These are phyloP conservation scores for Lithophane semibrunnea DNA, from an alignment of 2,888 invertebrate species.

Conservation along the genomic window DNA sequence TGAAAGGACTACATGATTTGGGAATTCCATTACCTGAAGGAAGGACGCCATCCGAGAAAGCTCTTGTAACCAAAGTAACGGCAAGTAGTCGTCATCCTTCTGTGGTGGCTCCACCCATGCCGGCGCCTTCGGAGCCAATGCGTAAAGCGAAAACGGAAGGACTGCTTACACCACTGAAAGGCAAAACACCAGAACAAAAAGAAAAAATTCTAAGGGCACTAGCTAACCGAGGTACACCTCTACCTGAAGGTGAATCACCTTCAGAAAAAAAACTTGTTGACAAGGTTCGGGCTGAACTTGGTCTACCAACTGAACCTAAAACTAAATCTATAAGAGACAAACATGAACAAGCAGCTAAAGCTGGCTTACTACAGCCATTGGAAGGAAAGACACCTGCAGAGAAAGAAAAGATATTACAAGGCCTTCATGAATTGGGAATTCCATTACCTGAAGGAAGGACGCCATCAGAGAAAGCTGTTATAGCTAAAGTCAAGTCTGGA, in stretches of 20 bases:
- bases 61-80: conserved; percentile 5
- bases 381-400: conserved; percentile 68
- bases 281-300: conserved; percentile 57
- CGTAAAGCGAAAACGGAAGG: conserved; percentile 22
- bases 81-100: conserved; percentile 6
- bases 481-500: neutral
- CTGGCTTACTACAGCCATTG: conserved; percentile 55
- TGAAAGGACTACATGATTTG: too few relatives aligned
- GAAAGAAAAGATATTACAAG: conserved; percentile 65
- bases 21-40: too few relatives aligned
- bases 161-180: conserved; percentile 60
- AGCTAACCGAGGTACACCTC: conserved; percentile 60
- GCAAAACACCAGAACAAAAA: conserved; percentile 65
- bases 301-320: conserved; percentile 49
- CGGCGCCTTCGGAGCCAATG: too few relatives aligned
- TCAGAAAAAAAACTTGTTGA: conserved; percentile 62
- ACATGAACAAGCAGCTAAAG: conserved; percentile 15
- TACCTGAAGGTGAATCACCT: conserved; percentile 65
- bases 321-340: conserved; percentile 2
- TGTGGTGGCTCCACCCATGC: too few relatives aligned
- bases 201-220: conserved; percentile 65
- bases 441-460: conserved; percentile 66
- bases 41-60: too few relatives aligned
- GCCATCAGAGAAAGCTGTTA: conserved; percentile 64
- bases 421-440: conserved; percentile 50